Evolutionary conservation across 1,140 invertebrate species (phyloP).

Genomic region (Ceratina calcarata): DNA sequence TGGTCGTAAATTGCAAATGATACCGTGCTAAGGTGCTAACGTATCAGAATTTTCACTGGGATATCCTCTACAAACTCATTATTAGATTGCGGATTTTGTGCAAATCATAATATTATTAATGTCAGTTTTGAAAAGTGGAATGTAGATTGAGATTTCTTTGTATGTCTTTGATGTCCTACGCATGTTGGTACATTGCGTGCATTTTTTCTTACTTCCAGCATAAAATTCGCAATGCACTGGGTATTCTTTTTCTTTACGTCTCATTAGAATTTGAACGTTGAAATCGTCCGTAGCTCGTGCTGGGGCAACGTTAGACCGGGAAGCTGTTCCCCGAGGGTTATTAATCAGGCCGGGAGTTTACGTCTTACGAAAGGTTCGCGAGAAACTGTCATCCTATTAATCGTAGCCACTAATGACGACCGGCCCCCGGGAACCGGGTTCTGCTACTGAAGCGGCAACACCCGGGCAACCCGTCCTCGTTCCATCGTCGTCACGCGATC

Average conservation of each 20-base stretch:
- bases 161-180: too few relatives aligned
- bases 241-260: too few relatives aligned
- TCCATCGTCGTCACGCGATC: conserved; percentile 62
- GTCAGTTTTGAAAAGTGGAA: too few relatives aligned
- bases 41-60: too few relatives aligned
- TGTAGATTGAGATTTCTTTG: too few relatives aligned
- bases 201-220: too few relatives aligned
- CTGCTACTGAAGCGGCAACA: conserved; percentile 12
- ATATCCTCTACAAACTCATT: too few relatives aligned
- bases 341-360: conserved; percentile 51
- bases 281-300: not conserved
- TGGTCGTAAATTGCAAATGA: conserved; percentile 26
- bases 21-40: conserved; percentile 18
- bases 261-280: too few relatives aligned
- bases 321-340: conserved; percentile 39
- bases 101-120: too few relatives aligned
- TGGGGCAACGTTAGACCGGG: not conserved
- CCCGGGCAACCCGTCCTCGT: conserved; percentile 8
- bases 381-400: conserved; percentile 70
- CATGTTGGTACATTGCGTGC: too few relatives aligned
- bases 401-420: conserved; percentile 70
- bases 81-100: too few relatives aligned
- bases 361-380: conserved; percentile 36
- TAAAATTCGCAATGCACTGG: too few relatives aligned
- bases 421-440: conserved; percentile 22